Evolutionary conservation across 2,888 invertebrate species (phyloP).

Genomic region (Sthenelais limicola): DNA sequence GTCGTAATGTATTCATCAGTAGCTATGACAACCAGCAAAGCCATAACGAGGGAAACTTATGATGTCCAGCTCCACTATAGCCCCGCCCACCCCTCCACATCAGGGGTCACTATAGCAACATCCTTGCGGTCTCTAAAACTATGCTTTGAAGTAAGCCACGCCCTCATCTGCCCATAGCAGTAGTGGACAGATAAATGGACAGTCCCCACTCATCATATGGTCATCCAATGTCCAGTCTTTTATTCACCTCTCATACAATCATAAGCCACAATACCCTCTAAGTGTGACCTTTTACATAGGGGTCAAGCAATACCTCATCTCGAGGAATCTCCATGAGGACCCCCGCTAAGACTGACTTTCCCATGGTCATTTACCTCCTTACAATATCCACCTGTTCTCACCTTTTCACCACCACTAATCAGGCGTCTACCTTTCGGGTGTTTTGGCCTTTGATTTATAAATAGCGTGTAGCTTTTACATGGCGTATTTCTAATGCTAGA

Average conservation of each 20-base stretch:
- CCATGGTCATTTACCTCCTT: slow-evolving; percentile 15
- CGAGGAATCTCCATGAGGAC: background rate
- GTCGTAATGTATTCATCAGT: slow-evolving; percentile 27
- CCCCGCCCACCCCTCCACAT: slow-evolving; percentile 15
- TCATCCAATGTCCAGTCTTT: background rate
- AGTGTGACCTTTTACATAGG: background rate
- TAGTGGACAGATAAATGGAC: slow-evolving; percentile 26
- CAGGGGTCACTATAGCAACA: slow-evolving; percentile 4
- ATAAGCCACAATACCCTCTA: background rate
- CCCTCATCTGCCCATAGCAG: background rate
- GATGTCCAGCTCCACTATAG: slow-evolving; percentile 7
- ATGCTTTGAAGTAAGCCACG: slow-evolving; percentile 27
- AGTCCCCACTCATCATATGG: slow-evolving; percentile 6
- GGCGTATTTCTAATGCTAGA: too few relatives aligned
- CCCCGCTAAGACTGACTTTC: slow-evolving; percentile 27
- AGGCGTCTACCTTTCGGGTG: background rate
- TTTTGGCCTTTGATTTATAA: slow-evolving; percentile 20
- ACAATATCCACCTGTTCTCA: slow-evolving; percentile 34
- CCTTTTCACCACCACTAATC: background rate
- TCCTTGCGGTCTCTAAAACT: background rate
- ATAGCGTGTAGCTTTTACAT: slow-evolving; percentile 10
- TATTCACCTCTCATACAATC: background rate
- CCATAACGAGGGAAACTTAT: background rate
- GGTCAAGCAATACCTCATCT: background rate
- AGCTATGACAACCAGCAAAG: background rate